Evolutionary conservation across 2,797 vertebrate species (phyloP), one percentile per base, ranked within the genome.

Genomic region (Tarsius wallacei): DNA sequence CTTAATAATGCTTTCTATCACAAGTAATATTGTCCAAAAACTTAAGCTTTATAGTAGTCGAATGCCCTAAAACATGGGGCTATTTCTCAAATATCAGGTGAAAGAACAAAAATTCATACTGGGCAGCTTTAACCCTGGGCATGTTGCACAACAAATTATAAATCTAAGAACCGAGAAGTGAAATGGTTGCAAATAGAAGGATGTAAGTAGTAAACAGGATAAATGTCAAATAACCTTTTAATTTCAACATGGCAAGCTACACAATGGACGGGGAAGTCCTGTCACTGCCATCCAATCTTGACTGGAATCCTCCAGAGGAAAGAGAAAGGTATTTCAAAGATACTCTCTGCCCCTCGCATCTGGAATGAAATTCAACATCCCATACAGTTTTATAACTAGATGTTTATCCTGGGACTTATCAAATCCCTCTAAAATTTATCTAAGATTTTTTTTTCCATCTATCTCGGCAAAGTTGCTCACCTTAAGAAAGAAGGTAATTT

Each of bases 361-460:
- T 57, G 13, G 36, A 42, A 82, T 94, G 12, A 66, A 83, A 86
- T 86, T 85, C 28, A 51, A 82, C 51, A 81, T 59, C 51, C 31
- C 81, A 73, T 86, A 49, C 9, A 66, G 17, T 74, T 91, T 93
- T 78, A 51, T 82, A 82, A 68, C 53, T 82, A 28, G 73, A 78
- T 93, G 15, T 86, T 95, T 88, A 74, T 15, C 12, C 11, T 83
- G 24, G 49, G 70, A 63, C 22, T 87, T n/a, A 82, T 51, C 51
- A 94, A 81, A 91, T 78, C 55, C 33, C 86, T 88, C 77, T 49
- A 16, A 68, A 66, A 90, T 68, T 97, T 85, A 70, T 59, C 49
- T 26, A 71, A 24, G 71, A 68, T 17, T 12, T 53, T 57, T 85
- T 73, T 61, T 59, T 3, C 24, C 51, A n/a, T 61, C 19, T 57